Conservation (phyloP, 2,797 vertebrate genomes). For the Tenualosa ilisha region DNA sequence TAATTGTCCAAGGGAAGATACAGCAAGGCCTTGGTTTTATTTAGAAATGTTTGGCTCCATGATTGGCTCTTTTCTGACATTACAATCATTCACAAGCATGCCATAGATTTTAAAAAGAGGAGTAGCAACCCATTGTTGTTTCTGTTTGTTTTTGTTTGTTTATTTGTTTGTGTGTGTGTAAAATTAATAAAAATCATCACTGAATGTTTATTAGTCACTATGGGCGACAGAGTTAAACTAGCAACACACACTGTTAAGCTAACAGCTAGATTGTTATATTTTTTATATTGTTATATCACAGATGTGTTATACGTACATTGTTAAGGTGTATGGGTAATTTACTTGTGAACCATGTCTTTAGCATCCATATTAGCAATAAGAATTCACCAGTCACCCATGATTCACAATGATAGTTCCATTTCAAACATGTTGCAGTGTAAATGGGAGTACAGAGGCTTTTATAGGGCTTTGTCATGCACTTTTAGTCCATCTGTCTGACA, state of each 20-base stretch:
- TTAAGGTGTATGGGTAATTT: neutral
- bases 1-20: slow-evolving; percentile 39
- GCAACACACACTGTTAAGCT: no score
- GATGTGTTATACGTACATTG: no score
- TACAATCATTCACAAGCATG: neutral
- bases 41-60: neutral
- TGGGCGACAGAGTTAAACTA: neutral
- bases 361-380: neutral
- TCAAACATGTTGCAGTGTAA: neutral
- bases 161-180: neutral
- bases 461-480: neutral
- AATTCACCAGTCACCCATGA: neutral
- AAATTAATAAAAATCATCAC: neutral
- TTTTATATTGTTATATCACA: no score
- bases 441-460: neutral
- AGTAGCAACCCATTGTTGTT: neutral
- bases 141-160: no score
- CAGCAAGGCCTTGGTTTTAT: neutral
- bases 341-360: neutral
- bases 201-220: neutral
- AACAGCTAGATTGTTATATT: no score
- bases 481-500: neutral
- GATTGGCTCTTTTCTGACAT: neutral
- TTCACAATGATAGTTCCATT: neutral
- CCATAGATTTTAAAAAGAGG: neutral